Evolutionary conservation across 1,140 invertebrate species (phyloP).

Genomic region (Frieseomelitta varia): DNA sequence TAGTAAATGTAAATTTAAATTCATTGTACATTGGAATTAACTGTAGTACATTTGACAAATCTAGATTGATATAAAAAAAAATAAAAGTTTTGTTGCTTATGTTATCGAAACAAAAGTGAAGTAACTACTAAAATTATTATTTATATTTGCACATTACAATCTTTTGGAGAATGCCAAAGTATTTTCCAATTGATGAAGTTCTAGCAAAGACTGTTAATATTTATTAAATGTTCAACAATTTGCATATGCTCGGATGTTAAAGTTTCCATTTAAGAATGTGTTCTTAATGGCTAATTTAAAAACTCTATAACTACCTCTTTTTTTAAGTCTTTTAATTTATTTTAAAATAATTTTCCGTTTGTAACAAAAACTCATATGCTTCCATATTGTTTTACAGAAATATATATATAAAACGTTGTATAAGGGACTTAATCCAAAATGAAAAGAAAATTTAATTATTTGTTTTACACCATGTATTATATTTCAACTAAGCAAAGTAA

Average conservation of each 20-base stretch:
- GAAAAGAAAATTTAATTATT: background rate
- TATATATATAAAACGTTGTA: background rate
- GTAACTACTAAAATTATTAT: background rate
- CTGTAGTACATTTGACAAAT: background rate
- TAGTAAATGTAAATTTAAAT: constrained; percentile 3
- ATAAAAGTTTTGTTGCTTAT: background rate
- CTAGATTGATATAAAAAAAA: no score
- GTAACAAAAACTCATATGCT: background rate
- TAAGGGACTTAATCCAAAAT: background rate
- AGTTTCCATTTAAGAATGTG: background rate
- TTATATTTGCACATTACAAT: constrained; percentile 3
- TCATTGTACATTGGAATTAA: background rate
- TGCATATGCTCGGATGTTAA: background rate
- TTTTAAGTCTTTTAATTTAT: background rate
- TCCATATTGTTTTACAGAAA: constrained; percentile 14
- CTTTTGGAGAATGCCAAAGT: constrained; percentile 11
- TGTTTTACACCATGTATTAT: background rate
- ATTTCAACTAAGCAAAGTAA: background rate
- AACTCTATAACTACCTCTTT: background rate
- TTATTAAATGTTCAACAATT: background rate
- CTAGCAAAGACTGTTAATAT: constrained; percentile 11
- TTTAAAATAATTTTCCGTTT: background rate
- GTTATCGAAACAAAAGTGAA: background rate
- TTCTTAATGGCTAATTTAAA: background rate
- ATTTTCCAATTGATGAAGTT: background rate